These are phyloP conservation scores for Oligia fasciuncula DNA, from an alignment of 2,888 invertebrate species.

Conservation along the genomic window DNA sequence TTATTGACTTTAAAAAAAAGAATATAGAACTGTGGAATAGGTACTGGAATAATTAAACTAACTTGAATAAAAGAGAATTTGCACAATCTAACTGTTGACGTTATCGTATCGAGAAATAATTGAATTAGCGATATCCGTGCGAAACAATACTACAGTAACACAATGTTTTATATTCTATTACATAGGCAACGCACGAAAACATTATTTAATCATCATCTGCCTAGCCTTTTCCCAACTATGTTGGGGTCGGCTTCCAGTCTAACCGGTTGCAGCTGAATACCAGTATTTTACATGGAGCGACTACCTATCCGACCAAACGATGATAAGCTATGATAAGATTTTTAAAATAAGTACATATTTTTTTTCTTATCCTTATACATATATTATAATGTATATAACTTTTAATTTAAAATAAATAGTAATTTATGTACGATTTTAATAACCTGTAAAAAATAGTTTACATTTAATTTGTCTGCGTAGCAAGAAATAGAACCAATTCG, in stretches of 20 bases:
- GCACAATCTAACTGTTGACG: conserved; percentile 8
- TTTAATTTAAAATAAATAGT: no score
- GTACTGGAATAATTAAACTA: neutral
- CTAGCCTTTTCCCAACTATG: no score
- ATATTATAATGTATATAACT: no score
- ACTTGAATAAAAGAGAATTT: conserved; percentile 1
- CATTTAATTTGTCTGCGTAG: neutral
- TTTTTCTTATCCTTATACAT: no score
- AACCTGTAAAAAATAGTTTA: neutral
- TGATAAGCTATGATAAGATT: no score
- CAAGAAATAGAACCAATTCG: neutral
- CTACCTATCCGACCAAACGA: neutral
- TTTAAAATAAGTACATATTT: no score
- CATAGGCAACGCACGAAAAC: neutral
- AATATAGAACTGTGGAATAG: neutral
- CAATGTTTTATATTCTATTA: conserved; percentile 1
- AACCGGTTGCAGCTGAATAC: no score
- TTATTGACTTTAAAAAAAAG: no score
- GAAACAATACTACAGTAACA: neutral
- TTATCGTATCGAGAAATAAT: conserved; percentile 51
- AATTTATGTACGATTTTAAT: neutral
- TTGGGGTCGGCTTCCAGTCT: no score
- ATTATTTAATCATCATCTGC: neutral
- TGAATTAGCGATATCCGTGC: conserved; percentile 19
- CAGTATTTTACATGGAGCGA: neutral